These are phyloP conservation scores for Ichneumoninae sp. DNA, from an alignment of 2,888 invertebrate species.

Conservation along the genomic window DNA sequence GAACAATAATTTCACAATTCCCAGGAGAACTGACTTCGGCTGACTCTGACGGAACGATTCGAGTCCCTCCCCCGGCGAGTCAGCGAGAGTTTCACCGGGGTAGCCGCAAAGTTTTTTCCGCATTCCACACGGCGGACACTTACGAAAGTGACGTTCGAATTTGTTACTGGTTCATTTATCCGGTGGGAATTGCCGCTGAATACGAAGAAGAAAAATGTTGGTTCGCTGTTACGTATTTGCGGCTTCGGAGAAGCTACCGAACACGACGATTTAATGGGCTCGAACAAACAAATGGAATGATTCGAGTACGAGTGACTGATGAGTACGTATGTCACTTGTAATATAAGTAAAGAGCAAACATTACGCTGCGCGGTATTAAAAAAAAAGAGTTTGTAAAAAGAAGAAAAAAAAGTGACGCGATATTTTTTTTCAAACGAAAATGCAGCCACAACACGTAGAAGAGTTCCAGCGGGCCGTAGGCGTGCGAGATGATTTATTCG, in stretches of 20 bases:
- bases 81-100: neutral
- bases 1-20: neutral
- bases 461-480: constrained; percentile 1
- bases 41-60: neutral
- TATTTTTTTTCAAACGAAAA: constrained; percentile 9
- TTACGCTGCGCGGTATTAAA: neutral
- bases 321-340: constrained; percentile 1
- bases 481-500: constrained; percentile 44
- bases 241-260: neutral
- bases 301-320: neutral
- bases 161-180: neutral
- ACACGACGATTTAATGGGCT: constrained; percentile 2
- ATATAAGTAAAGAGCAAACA: neutral
- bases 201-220: neutral
- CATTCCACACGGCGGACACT: neutral
- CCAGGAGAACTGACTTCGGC: constrained; percentile 1
- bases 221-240: neutral
- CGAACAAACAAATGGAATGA: constrained; percentile 1
- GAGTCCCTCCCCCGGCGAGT: neutral
- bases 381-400: neutral
- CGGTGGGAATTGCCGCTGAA: constrained; percentile 1
- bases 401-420: neutral
- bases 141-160: neutral
- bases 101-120: neutral
- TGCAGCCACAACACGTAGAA: neutral